Evolutionary conservation across 2,113 vertebrate genomes (phyloP), one percentile per base, ranked within the genome.

Genomic region (Scalopus aquaticus): DNA sequence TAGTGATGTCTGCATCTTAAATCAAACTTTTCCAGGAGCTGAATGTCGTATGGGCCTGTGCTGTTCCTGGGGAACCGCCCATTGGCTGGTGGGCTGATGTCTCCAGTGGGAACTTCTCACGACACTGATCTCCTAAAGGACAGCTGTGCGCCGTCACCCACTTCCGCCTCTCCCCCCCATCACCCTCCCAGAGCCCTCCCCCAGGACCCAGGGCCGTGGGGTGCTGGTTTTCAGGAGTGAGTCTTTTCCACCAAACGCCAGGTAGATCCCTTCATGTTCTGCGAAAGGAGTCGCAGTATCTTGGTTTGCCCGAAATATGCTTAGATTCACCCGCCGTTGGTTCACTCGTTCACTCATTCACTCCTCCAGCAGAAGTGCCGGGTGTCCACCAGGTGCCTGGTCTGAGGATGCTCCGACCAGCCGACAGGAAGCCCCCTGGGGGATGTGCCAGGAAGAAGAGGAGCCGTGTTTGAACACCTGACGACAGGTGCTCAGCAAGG

Each of bases 1-100:
- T 97, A 97, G 96, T 96, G 97, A 92, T 96, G 96, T 97, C 98
- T 98, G 97, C 94, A 96, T 98, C 96, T 98, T 98, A 96, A 97
- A 97, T 97, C 95, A 97, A 98, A 98, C 98, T 98, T 98, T 98
- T 98, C 98, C 97, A 98, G 98, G 97, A 91, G 95, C 83, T 77
- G 78, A 97, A 97, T 97, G 95, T 97, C 98, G 93, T 96, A 96
- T 97, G 91, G 96, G 93, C 95, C 96, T 58, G 96, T 76, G 35
- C 90, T 35, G 91, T 13, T 0, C 96, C 78, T 89, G 93, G 91
- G 77, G 97, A 97, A 96, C 98, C 94, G 46, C 4, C 0, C 58
- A 77, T 73, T 84, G 67, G 42, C 86, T 58, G 85, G 95, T 87
- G 98, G 95, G 97, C 96, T 44, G 97, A 96, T 97, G 96, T 93